phyloP scores from a whole-genome alignment of 2,113 vertebrate genomes.

The Aleadryas rufinucha region DNA sequence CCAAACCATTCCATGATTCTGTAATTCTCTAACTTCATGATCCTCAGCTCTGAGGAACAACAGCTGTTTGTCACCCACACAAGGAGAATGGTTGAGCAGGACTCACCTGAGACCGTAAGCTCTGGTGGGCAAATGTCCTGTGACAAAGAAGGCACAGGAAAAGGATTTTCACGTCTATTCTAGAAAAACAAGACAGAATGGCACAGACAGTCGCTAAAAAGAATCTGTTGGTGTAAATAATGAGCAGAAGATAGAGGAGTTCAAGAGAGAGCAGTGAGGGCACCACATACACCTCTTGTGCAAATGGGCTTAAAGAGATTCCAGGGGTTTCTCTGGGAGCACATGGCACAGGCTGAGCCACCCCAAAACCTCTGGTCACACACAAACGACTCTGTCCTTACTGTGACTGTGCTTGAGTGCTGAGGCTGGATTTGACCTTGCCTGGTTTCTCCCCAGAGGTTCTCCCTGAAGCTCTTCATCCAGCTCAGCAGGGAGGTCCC shows the following conservation, averaged over 20 bases:
- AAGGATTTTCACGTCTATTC: conserved; percentile 78
- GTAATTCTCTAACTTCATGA: not conserved
- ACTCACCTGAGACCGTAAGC: conserved; percentile 72
- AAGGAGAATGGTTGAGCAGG: not conserved
- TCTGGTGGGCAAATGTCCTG: conserved; percentile 84
- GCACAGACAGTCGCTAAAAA: not conserved
- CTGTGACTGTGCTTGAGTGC: not conserved
- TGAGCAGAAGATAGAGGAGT: not conserved
- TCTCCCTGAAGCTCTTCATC: not conserved
- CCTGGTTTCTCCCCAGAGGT: not conserved
- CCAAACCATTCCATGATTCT: not conserved
- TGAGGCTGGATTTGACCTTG: not conserved
- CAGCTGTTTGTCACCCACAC: not conserved
- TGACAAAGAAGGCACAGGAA: conserved; percentile 74
- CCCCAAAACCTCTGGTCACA: not conserved
- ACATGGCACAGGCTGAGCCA: not conserved
- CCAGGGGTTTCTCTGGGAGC: not conserved
- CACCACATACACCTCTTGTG: not conserved
- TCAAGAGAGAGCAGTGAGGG: not conserved
- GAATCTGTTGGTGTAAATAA: not conserved
- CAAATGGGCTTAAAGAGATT: not conserved
- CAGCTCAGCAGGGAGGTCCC: not conserved
- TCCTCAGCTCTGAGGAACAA: not conserved
- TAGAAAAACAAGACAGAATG: conserved; percentile 46
- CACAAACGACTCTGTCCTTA: fast-evolving